Conservation (phyloP, 2,888 invertebrate species). For the Digitonthophagus gazella region DNA sequence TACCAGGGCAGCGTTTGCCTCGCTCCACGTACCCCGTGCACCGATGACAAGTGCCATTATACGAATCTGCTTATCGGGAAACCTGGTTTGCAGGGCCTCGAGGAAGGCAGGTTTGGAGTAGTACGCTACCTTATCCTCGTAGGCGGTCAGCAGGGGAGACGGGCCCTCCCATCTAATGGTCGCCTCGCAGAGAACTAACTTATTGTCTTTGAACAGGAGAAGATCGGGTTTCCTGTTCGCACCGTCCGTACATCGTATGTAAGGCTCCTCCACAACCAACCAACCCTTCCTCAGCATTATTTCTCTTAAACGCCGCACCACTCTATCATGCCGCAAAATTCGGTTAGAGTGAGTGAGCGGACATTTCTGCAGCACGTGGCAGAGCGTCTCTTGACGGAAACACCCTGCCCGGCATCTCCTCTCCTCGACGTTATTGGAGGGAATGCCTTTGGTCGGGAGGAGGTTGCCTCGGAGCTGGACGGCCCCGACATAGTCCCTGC, state of each 20-base stretch:
- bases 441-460: constrained; percentile 38
- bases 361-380: constrained; percentile 37
- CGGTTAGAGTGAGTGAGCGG: constrained; percentile 29
- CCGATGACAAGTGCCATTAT: no score
- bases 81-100: no score
- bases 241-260: constrained; percentile 18
- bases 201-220: constrained; percentile 3
- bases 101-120: no score
- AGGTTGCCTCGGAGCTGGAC: constrained; percentile 37
- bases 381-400: constrained; percentile 29
- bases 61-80: no score
- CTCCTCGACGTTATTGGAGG: constrained; percentile 36
- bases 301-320: constrained; percentile 1
- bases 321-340: constrained; percentile 25
- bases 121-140: constrained; percentile 21
- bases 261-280: constrained; percentile 18
- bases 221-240: constrained; percentile 25
- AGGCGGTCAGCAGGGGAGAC: constrained; percentile 10
- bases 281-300: constrained; percentile 20
- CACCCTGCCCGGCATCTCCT: constrained; percentile 36
- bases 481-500: constrained; percentile 35
- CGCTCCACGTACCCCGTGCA: no score
- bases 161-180: constrained; percentile 29
- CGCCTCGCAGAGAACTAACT: constrained; percentile 22
- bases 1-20: no score